Evolutionary conservation across 2,888 invertebrate species (phyloP).

Genomic region (Volucella bombylans): DNA sequence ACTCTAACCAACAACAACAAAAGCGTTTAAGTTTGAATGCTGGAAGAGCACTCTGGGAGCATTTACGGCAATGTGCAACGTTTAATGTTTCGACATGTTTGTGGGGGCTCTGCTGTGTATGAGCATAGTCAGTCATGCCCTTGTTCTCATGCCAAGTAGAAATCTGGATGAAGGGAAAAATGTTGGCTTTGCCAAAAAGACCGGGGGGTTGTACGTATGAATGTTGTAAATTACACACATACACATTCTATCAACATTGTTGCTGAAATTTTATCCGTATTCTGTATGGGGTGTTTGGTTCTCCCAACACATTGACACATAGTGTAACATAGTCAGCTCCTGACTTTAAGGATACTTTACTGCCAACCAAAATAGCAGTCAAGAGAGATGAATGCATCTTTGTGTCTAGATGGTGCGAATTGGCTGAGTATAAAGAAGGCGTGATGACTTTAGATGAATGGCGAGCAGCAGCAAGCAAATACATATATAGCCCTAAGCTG

Average conservation of each 20-base stretch:
- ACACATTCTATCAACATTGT: slow-evolving; percentile 41
- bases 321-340: neutral
- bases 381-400: neutral
- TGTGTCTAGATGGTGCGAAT: slow-evolving; percentile 12
- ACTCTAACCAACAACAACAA: slow-evolving; percentile 54
- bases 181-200: slow-evolving; percentile 17
- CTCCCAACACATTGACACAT: neutral
- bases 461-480: neutral
- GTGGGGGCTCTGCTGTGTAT: slow-evolving; percentile 6
- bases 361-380: slow-evolving; percentile 11
- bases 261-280: neutral
- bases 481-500: slow-evolving; percentile 42
- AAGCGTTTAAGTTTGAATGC: slow-evolving; percentile 67
- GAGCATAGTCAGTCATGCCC: slow-evolving; percentile 26
- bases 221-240: slow-evolving; percentile 63
- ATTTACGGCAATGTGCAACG: slow-evolving; percentile 72
- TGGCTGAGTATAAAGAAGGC: neutral
- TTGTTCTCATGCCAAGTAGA: slow-evolving; percentile 43
- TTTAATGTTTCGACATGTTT: slow-evolving; percentile 56
- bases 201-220: neutral
- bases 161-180: slow-evolving; percentile 53
- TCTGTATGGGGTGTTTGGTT: slow-evolving; percentile 1
- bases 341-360: slow-evolving; percentile 11
- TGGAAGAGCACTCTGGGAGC: slow-evolving; percentile 63
- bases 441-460: slow-evolving; percentile 37